A percentile compares a stretch with the other conserved stretches of the same genome.
Conservation (phyloP, 2,113 vertebrate species). For the Macquaria australasica region DNA sequence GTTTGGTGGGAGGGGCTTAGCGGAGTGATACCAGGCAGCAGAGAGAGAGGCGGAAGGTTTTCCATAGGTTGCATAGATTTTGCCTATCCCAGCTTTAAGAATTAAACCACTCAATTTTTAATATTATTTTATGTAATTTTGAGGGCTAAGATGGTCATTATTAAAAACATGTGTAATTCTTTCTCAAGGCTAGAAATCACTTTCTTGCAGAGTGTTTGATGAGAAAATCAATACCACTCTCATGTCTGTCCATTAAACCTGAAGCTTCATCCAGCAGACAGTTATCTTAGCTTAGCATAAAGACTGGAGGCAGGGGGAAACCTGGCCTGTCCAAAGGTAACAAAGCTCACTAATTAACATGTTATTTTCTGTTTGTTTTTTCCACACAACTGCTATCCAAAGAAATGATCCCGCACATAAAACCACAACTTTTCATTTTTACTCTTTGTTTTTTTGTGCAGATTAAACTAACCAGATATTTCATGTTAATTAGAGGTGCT, state of each 20-base stretch:
- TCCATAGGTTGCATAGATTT: too few species aligned
- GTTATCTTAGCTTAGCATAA: background rate
- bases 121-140: background rate
- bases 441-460: background rate
- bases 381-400: too few species aligned
- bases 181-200: background rate
- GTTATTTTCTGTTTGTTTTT: background rate
- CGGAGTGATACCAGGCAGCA: too few species aligned
- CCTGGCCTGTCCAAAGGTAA: background rate
- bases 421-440: background rate
- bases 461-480: background rate
- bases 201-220: background rate
- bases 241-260: background rate
- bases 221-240: background rate
- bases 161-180: background rate
- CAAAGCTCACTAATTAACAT: background rate
- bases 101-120: background rate
- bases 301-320: background rate
- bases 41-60: too few species aligned
- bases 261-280: background rate
- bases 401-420: background rate
- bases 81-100: too few species aligned
- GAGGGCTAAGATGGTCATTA: background rate
- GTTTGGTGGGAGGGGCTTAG: too few species aligned
- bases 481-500: background rate